Evolutionary conservation across 2,797 vertebrate genomes (phyloP).

Genomic region (Sebastolobus alascanus): DNA sequence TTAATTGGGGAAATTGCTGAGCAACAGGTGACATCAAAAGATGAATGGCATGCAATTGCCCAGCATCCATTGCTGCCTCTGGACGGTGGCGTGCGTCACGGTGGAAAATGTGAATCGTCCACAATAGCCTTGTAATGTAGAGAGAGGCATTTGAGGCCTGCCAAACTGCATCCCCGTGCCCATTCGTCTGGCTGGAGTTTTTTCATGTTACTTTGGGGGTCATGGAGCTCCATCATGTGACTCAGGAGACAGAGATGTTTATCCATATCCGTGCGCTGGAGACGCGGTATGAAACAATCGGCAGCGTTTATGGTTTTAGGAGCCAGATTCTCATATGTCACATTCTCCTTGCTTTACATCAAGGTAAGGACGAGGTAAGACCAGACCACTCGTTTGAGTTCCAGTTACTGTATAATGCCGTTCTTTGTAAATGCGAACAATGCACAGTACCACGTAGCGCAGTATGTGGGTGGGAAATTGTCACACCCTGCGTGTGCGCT

Average conservation of each 20-base stretch:
- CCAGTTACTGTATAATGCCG: slow-evolving; percentile 32
- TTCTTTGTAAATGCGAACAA: slow-evolving; percentile 37
- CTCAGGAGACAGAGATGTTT: slow-evolving; percentile 30
- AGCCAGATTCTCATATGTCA: slow-evolving; percentile 33
- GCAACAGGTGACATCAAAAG: slow-evolving; percentile 66
- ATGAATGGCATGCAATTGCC: slow-evolving; percentile 43
- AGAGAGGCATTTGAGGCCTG: slow-evolving; percentile 51
- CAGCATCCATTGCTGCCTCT: slow-evolving; percentile 32
- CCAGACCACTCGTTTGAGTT: slow-evolving; percentile 1
- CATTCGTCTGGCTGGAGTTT: slow-evolving; percentile 59
- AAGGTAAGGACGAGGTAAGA: slow-evolving; percentile 35
- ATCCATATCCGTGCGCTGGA: slow-evolving; percentile 36
- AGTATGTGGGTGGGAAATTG: slow-evolving; percentile 16
- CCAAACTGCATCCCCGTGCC: slow-evolving; percentile 51
- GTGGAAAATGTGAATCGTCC: slow-evolving; percentile 73
- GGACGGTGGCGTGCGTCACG: slow-evolving; percentile 47
- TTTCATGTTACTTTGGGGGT: slow-evolving; percentile 37
- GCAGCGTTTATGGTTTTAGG: slow-evolving; percentile 4
- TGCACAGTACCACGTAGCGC: slow-evolving; percentile 13
- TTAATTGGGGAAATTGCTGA: slow-evolving; percentile 64
- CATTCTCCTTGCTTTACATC: slow-evolving; percentile 25
- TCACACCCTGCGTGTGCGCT: background rate
- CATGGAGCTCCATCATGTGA: slow-evolving; percentile 16
- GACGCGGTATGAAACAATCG: slow-evolving; percentile 25
- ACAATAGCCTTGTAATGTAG: slow-evolving; percentile 50